These are phyloP conservation scores for Morone chrysops DNA, from an alignment of 2,113 vertebrate species.

Conservation along the genomic window DNA sequence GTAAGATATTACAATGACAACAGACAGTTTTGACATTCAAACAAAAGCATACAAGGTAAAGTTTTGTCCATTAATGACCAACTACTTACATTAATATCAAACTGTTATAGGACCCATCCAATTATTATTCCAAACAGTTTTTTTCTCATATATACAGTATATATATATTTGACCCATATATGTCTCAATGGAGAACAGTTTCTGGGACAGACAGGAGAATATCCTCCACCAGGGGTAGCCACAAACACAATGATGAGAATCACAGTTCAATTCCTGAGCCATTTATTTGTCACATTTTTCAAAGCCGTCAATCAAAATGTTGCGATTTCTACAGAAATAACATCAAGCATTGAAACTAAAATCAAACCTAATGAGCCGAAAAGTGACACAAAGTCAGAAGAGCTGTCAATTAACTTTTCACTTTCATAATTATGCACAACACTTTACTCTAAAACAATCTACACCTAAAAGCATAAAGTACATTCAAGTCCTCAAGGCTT, in stretches of 20 bases:
- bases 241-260: constrained; percentile 69
- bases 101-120: not conserved
- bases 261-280: constrained; percentile 74
- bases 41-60: not conserved
- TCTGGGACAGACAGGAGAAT: constrained; percentile 20
- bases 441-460: constrained; percentile 37
- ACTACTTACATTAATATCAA: not conserved
- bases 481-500: constrained; percentile 34
- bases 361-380: constrained; percentile 13
- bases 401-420: constrained; percentile 16
- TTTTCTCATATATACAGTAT: not conserved
- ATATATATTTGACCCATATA: not conserved
- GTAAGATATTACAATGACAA: not conserved
- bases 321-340: constrained; percentile 41
- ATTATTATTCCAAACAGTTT: not conserved
- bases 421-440: constrained; percentile 26
- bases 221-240: constrained; percentile 79
- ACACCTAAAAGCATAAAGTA: constrained; percentile 47
- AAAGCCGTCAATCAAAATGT: constrained; percentile 49
- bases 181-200: not conserved
- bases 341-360: constrained; percentile 40
- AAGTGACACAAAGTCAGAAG: constrained; percentile 33
- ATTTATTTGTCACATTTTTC: constrained; percentile 75
- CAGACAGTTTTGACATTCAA: not conserved
- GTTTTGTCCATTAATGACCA: not conserved